These are phyloP conservation scores for Hemiscyllium ocellatum DNA, from an alignment of 2,113 vertebrate species.

Conservation along the genomic window DNA sequence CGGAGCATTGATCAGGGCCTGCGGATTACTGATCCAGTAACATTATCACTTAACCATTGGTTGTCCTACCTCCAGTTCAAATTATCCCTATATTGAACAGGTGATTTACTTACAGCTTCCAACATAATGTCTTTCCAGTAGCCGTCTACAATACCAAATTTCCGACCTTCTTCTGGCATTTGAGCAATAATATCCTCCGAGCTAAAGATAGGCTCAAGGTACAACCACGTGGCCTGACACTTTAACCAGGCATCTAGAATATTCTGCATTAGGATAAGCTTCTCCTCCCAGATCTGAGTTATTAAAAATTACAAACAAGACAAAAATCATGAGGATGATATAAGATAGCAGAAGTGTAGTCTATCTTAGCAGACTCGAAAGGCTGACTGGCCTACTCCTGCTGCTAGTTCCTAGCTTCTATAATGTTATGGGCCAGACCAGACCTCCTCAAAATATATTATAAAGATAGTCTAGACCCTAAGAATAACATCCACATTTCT, in stretches of 20 bases:
- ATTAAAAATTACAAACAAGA: neutral
- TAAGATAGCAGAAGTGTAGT: no score
- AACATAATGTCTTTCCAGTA: slow-evolving; percentile 75
- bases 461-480: no score
- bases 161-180: slow-evolving; percentile 86
- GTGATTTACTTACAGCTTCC: slow-evolving; percentile 60
- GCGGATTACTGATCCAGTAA: no score
- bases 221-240: slow-evolving; percentile 82
- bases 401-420: no score
- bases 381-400: no score
- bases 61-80: neutral
- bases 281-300: slow-evolving; percentile 75
- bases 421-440: no score
- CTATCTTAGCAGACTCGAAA: no score
- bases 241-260: slow-evolving; percentile 76
- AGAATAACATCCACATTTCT: no score
- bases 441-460: no score
- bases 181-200: slow-evolving; percentile 84
- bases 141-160: slow-evolving; percentile 72
- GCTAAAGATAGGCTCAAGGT: slow-evolving; percentile 89
- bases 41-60: no score
- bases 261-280: slow-evolving; percentile 70
- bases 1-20: no score
- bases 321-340: neutral
- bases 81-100: neutral